Evolutionary conservation across 2,888 invertebrate genomes (phyloP).

Genomic region (Andrena dorsata): DNA sequence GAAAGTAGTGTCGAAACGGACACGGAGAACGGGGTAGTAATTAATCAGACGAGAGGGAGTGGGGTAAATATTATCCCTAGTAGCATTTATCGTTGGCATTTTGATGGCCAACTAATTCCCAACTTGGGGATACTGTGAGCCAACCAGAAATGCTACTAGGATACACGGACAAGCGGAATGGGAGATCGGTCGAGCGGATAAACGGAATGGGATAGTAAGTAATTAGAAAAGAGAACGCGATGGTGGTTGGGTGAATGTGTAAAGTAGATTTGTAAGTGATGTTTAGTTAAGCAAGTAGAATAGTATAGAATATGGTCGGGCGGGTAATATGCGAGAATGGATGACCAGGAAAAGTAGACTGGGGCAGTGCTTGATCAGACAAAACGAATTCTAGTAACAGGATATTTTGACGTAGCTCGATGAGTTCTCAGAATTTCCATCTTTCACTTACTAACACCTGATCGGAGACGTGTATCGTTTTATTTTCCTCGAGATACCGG

Average conservation of each 20-base stretch:
- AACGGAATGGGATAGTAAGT: constrained; percentile 3
- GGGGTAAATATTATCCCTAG: background rate
- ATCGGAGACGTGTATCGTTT: background rate
- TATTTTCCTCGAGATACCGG: background rate
- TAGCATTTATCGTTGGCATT: no score
- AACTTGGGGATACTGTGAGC: no score
- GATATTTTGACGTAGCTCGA: background rate
- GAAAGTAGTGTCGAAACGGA: background rate
- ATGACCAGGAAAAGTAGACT: background rate
- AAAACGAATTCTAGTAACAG: background rate
- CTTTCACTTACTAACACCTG: no score
- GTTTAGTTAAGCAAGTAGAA: constrained; percentile 12
- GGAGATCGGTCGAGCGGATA: background rate
- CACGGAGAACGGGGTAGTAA: background rate
- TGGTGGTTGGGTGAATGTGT: no score
- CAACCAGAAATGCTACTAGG: no score
- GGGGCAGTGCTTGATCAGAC: background rate
- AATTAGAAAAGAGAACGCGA: background rate
- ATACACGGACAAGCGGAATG: background rate
- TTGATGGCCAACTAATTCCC: no score
- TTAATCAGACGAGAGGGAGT: constrained; percentile 18
- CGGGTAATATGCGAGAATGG: background rate
- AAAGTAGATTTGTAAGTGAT: no score
- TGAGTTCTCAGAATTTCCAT: no score
- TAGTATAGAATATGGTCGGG: background rate